phyloP scores from a whole-genome alignment of 35 echinoderm and acorn worm genomes.

The Chiridota heheva region DNA sequence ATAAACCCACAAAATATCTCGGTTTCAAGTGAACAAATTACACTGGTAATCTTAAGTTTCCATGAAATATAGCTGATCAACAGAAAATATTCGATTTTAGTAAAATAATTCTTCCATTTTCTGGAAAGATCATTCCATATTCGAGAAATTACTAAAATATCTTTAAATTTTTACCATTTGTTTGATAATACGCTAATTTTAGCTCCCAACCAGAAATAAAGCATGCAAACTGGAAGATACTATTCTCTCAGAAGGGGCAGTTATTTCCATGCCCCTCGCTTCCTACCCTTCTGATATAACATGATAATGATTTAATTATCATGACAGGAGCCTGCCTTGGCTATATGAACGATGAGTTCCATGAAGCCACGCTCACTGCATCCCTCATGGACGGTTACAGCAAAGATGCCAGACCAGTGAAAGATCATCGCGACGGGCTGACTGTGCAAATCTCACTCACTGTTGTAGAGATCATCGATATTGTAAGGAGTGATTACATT shows the following conservation, averaged over 20 bases:
- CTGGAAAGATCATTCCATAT: too few relatives aligned
- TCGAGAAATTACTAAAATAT: too few relatives aligned
- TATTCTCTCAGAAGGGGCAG: not conserved
- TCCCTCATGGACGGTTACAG: slow-evolving; percentile 33
- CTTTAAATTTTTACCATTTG: too few relatives aligned
- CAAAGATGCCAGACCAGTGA: slow-evolving; percentile 49
- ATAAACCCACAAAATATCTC: too few relatives aligned
- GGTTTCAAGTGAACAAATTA: too few relatives aligned
- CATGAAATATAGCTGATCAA: too few relatives aligned
- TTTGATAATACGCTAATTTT: not conserved
- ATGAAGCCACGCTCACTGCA: not conserved
- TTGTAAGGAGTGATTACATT: slow-evolving; percentile 42
- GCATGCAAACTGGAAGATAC: not conserved
- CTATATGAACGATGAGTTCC: slow-evolving; percentile 20
- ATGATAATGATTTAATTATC: not conserved
- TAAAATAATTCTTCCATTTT: too few relatives aligned
- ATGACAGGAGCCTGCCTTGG: not conserved
- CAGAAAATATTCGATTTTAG: too few relatives aligned
- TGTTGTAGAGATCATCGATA: slow-evolving; percentile 59
- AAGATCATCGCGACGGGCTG: slow-evolving; percentile 43
- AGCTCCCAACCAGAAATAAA: not conserved
- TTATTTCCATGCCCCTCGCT: not conserved
- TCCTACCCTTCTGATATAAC: not conserved
- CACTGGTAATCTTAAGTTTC: too few relatives aligned
- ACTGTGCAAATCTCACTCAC: slow-evolving; percentile 45